phyloP scores from a whole-genome alignment of 1,140 invertebrate species.

The Orchestia grillus region DNA sequence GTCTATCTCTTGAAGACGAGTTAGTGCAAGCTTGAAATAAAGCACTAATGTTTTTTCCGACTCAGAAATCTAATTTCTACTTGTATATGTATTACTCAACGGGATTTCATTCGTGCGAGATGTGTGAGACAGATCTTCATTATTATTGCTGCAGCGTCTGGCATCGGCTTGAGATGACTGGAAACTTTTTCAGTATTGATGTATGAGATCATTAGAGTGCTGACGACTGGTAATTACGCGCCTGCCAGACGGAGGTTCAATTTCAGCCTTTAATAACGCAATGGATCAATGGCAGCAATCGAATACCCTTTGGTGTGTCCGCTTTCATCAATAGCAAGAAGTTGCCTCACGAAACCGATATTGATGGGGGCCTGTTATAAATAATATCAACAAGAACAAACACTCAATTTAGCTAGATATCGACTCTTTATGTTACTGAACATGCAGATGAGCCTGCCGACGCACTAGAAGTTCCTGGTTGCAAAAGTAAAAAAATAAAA shows the following conservation, averaged over 20 bases:
- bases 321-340: not conserved
- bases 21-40: too few species aligned
- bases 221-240: not conserved
- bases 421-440: not conserved
- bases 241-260: not conserved
- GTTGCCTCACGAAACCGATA: not conserved
- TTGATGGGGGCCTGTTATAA: not conserved
- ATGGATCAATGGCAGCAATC: slow-evolving; percentile 14
- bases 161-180: not conserved
- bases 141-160: not conserved
- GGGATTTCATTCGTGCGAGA: too few species aligned
- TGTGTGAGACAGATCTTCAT: not conserved
- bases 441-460: not conserved
- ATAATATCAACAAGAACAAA: not conserved
- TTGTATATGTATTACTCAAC: too few species aligned
- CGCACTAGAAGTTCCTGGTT: not conserved
- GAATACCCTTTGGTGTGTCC: not conserved
- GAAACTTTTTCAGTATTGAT: not conserved
- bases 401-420: not conserved
- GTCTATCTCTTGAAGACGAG: too few species aligned
- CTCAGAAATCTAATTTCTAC: too few species aligned
- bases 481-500: not conserved
- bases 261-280: slow-evolving; percentile 42
- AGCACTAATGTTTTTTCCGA: too few species aligned
- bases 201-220: not conserved